A percentile compares a stretch with the other conserved stretches of the same genome.
Conservation (phyloP, 92 coral and sea anemone species). For the Parazoanthus swiftii region DNA sequence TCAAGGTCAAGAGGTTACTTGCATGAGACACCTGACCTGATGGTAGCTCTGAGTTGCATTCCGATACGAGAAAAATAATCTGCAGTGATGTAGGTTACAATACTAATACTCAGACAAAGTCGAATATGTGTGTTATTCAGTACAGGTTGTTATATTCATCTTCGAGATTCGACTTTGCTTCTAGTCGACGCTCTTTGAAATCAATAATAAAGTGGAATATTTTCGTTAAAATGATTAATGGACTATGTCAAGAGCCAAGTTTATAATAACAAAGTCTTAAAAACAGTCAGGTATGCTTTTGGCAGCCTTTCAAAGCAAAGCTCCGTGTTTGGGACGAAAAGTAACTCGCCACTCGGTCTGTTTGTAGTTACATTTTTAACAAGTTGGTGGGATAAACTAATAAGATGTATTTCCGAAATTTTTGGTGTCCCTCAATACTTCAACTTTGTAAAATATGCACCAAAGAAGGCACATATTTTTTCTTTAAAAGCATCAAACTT, state of each 20-base stretch:
- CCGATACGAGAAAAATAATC: constrained; percentile 3
- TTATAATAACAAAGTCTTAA: background rate
- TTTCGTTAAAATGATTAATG: no score
- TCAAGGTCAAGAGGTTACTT: constrained; percentile 7
- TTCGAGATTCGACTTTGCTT: background rate
- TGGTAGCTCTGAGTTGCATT: background rate
- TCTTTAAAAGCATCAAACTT: no score
- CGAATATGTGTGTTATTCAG: background rate
- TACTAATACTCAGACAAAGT: background rate
- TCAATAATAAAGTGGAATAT: no score
- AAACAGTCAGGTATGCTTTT: background rate
- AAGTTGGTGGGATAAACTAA: background rate
- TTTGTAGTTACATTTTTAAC: background rate
- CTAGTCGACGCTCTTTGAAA: background rate
- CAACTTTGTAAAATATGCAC: background rate
- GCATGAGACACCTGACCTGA: background rate
- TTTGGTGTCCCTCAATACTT: background rate
- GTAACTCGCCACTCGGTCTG: background rate
- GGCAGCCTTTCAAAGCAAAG: background rate
- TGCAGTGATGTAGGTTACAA: background rate
- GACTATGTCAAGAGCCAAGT: background rate
- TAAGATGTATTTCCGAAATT: no score
- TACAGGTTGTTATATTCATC: no score
- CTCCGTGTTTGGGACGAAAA: background rate
- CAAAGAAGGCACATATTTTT: background rate